phyloP scores from a whole-genome alignment of 2,113 vertebrate species.

The Misgurnus mizolepis region DNA sequence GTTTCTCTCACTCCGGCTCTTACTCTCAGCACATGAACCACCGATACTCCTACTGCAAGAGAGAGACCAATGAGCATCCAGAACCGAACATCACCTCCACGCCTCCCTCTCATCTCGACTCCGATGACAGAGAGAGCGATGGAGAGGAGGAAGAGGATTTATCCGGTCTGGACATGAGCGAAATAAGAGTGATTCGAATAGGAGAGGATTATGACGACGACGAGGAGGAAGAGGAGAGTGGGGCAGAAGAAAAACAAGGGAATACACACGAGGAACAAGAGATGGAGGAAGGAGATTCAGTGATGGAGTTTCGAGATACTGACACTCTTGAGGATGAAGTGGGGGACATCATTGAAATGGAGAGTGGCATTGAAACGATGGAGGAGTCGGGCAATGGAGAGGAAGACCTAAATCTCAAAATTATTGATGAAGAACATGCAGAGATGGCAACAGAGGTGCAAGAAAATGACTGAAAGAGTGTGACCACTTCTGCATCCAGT shows the following conservation, averaged over 20 bases:
- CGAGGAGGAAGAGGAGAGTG: conserved; percentile 60
- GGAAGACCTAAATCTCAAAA: not conserved
- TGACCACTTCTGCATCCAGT: conserved; percentile 65
- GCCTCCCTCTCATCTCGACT: conserved; percentile 87
- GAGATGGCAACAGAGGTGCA: conserved; percentile 51
- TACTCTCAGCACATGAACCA: conserved; percentile 99
- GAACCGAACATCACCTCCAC: conserved; percentile 67
- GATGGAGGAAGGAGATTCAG: conserved; percentile 32
- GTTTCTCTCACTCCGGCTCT: conserved; percentile 97
- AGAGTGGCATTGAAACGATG: conserved; percentile 57
- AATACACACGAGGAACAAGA: conserved; percentile 42
- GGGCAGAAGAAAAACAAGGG: conserved; percentile 55
- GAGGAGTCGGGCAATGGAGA: conserved; percentile 16
- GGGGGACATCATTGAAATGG: conserved; percentile 63
- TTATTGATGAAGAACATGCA: conserved; percentile 7
- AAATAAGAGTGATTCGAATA: conserved; percentile 75
- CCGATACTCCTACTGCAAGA: conserved; percentile 98
- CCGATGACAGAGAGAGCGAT: conserved; percentile 89
- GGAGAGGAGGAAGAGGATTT: conserved; percentile 83
- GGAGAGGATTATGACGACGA: conserved; percentile 72
- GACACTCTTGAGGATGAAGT: conserved; percentile 49
- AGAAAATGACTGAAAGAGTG: conserved; percentile 54
- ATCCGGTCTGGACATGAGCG: conserved; percentile 73
- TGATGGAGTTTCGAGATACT: conserved; percentile 48
- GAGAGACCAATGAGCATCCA: conserved; percentile 76